phyloP scores from a whole-genome alignment of 2,113 vertebrate species.

The Pyrgilauda ruficollis region DNA sequence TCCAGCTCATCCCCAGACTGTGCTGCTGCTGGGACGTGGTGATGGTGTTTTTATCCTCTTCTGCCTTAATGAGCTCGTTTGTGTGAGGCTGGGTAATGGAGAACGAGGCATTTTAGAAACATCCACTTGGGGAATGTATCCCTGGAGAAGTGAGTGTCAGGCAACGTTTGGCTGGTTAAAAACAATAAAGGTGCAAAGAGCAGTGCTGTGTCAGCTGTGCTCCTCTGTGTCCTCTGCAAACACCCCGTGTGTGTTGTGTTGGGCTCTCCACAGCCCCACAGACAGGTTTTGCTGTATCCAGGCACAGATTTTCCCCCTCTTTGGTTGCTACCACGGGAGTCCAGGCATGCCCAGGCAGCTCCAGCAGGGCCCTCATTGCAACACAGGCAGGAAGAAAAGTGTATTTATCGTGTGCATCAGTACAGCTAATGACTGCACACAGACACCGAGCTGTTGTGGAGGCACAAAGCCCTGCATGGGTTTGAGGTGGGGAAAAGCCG shows the following conservation, averaged over 20 bases:
- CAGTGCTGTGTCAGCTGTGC: background rate
- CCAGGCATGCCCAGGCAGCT: constrained; percentile 16
- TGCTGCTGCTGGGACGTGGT: accelerated
- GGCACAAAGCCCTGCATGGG: background rate
- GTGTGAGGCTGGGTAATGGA: background rate
- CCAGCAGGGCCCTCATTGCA: background rate
- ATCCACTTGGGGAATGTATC: background rate
- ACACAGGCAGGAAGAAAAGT: background rate
- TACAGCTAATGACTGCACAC: background rate
- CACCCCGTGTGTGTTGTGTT: accelerated
- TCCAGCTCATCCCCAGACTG: accelerated
- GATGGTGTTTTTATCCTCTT: background rate
- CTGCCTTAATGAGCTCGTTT: background rate
- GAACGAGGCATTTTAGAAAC: background rate
- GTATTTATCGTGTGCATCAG: background rate
- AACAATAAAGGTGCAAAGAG: background rate
- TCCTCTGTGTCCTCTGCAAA: background rate
- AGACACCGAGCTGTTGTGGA: background rate
- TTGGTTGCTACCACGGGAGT: background rate
- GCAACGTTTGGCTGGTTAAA: background rate
- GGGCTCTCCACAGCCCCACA: background rate
- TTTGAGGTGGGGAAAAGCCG: background rate
- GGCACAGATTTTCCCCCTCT: background rate
- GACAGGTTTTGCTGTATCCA: background rate
- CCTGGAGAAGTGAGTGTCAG: background rate